Conservation (phyloP, 1,140 invertebrate species). For the Globodera rostochiensis region DNA sequence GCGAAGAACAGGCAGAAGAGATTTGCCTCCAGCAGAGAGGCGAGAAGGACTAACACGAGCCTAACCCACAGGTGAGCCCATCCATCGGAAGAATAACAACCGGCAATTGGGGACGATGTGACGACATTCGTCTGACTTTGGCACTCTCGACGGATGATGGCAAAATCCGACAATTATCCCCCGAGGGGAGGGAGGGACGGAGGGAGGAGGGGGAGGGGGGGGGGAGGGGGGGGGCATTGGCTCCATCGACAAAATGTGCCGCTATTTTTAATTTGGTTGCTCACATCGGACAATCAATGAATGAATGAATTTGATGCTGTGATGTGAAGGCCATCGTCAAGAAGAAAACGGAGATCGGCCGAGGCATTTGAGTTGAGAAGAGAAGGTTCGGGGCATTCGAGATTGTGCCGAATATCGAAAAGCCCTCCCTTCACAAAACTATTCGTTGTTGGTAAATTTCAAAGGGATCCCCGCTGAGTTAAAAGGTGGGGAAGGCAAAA, state of each 20-base stretch:
- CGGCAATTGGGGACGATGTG: conserved; percentile 1
- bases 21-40: no score
- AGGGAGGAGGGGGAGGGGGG: no score
- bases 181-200: no score
- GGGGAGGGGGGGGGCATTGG: background rate
- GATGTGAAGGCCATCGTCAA: background rate
- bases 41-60: background rate
- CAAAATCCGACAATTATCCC: background rate
- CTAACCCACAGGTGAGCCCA: background rate
- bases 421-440: background rate
- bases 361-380: background rate
- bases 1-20: background rate
- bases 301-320: background rate
- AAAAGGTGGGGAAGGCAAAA: background rate
- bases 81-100: background rate
- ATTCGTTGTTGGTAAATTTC: background rate
- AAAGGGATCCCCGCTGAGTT: background rate
- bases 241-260: background rate
- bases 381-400: no score
- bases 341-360: background rate
- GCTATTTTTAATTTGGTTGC: conserved; percentile 2
- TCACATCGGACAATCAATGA: background rate
- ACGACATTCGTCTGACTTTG: background rate
- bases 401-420: no score
- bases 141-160: background rate